Conservation (phyloP, 2,888 invertebrate species). For the Perizoma flavofasciatum region DNA sequence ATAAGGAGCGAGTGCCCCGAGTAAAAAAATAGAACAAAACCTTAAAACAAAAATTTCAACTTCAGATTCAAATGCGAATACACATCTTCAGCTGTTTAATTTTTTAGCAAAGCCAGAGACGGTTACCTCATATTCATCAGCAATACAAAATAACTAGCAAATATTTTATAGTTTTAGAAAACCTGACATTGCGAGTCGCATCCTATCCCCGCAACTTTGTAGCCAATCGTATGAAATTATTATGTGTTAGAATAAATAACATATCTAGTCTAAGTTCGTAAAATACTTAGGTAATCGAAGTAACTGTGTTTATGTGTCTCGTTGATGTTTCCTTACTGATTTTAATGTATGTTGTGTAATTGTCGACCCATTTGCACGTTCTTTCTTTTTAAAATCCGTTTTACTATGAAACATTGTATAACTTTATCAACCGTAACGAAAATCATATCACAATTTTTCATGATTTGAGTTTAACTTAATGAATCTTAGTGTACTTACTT, state of each 20-base stretch:
- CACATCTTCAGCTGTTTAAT: too few species aligned
- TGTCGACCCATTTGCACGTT: constrained; percentile 19
- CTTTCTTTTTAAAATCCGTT: background rate
- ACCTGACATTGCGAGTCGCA: constrained; percentile 15
- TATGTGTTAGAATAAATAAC: constrained; percentile 17
- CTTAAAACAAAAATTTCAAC: too few species aligned
- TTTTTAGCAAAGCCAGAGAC: too few species aligned
- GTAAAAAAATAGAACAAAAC: background rate
- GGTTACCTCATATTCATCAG: too few species aligned
- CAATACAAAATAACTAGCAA: too few species aligned
- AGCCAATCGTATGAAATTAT: constrained; percentile 13
- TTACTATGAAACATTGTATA: constrained; percentile 2
- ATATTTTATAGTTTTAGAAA: too few species aligned
- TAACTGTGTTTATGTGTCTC: constrained; percentile 9
- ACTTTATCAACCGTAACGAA: constrained; percentile 31
- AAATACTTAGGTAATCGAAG: constrained; percentile 20
- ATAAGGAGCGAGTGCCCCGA: too few species aligned
- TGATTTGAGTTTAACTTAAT: constrained; percentile 30
- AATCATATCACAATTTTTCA: constrained; percentile 36
- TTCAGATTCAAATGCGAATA: too few species aligned
- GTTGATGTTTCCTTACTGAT: constrained; percentile 16
- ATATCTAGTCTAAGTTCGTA: constrained; percentile 20
- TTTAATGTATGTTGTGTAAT: constrained; percentile 22
- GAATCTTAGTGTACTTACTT: constrained; percentile 16
- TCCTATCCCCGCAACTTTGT: constrained; percentile 4